Base-by-base conservation (phyloP, 2,113 vertebrate genomes). In the Leptocoma aspasia region DNA sequence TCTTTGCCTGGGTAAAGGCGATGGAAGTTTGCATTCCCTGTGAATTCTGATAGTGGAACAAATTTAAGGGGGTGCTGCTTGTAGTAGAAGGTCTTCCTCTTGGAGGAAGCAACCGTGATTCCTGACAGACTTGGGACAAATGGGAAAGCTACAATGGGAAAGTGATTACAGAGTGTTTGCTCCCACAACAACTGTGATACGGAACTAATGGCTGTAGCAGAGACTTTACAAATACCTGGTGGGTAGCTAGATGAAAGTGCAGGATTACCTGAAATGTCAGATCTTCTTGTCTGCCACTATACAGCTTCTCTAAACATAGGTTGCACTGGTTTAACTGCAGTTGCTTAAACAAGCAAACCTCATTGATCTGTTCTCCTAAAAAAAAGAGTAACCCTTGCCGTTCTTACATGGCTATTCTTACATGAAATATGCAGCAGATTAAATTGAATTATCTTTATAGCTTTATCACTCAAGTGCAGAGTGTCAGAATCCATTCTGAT, bases 301-400 rank as follows among this genome's bases (percentile, higher is more conserved):
- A 39, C 23, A 57, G 42, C 60, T 73, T 71, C 49, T 79, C 42
- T 69, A 37, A 91, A 87, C 39, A 65, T n/a, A 53, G 27, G 53
- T 76, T 94, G 70, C 37, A 37, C 61, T 72, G 86, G n/a, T 84
- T 89, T 91, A 95, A 79, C 61, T 91, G 89, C 52, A 72, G 26
- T 75, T 89, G 31, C 77, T 82, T 89, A 86, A 93, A 78, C 60
- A 86, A 91, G 75, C 41, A 85, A 94, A 69, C 30, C 13, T 17
- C 83, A 71, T 89, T 89, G 86, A 86, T 95, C 63, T 54, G 23
- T 61, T 80, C 27, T 44, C 53, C 70, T 90, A 60, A 95, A 96
- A 91, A 91, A 94, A 41, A 78, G 39, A 56, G 20, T 72, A 71
- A 64, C 28, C 44, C 9, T 64, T 92, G 72, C 11, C 18, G 14